Conservation (phyloP, 2,888 invertebrate genomes). For the Drosophila vallismaia region DNA sequence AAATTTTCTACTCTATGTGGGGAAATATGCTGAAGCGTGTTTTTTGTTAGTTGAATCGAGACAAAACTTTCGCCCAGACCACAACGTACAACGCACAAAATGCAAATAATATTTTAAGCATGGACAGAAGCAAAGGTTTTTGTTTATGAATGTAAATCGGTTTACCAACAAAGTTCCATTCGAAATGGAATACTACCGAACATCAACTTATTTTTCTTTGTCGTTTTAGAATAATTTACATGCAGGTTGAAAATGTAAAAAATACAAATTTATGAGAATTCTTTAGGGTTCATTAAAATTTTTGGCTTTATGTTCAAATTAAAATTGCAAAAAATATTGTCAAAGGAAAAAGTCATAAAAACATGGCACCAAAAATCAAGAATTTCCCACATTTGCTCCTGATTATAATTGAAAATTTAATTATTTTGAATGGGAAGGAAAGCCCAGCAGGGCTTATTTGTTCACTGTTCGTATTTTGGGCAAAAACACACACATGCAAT, state of each 20-base stretch:
- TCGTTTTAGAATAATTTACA: slow-evolving; percentile 5
- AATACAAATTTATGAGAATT: slow-evolving; percentile 9
- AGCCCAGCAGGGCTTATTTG: slow-evolving; percentile 38
- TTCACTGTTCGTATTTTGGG: slow-evolving; percentile 15
- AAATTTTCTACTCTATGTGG: slow-evolving; percentile 46
- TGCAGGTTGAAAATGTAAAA: neutral
- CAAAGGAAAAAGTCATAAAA: neutral
- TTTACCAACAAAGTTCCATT: slow-evolving; percentile 34
- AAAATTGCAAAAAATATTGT: no score
- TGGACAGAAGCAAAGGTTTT: slow-evolving; percentile 19
- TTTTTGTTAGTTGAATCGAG: slow-evolving; percentile 24
- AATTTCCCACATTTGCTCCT: slow-evolving; percentile 45
- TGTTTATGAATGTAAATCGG: slow-evolving; percentile 38
- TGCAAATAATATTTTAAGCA: slow-evolving; percentile 37
- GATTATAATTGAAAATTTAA: slow-evolving; percentile 67
- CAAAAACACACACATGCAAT: slow-evolving; percentile 26
- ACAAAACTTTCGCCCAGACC: slow-evolving; percentile 15
- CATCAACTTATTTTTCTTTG: neutral
- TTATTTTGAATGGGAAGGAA: slow-evolving; percentile 56
- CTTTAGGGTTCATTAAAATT: slow-evolving; percentile 8
- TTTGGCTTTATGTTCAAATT: neutral
- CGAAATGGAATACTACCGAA: slow-evolving; percentile 5
- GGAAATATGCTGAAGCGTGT: slow-evolving; percentile 22
- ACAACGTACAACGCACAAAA: slow-evolving; percentile 14
- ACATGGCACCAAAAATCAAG: slow-evolving; percentile 17